These are phyloP conservation scores for Halictus quadricinctus DNA, from an alignment of 2,888 invertebrate species.

Conservation along the genomic window DNA sequence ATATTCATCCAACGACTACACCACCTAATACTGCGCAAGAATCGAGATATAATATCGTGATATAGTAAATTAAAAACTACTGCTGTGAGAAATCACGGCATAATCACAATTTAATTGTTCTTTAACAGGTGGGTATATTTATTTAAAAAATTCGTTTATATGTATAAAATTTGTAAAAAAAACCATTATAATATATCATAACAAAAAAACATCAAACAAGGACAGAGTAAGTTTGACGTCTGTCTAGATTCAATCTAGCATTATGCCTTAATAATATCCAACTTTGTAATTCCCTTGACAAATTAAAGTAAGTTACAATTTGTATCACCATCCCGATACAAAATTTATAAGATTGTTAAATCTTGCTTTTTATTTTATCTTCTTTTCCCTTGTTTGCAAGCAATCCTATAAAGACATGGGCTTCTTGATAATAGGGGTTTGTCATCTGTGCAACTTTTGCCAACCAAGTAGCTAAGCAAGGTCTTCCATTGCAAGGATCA, in stretches of 20 bases:
- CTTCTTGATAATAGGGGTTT: slow-evolving; percentile 87
- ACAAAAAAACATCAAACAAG: not conserved
- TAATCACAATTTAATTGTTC: not conserved
- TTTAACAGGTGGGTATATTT: not conserved
- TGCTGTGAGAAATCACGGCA: not conserved
- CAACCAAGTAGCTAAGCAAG: slow-evolving; percentile 87
- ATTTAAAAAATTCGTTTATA: not conserved
- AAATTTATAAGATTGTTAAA: slow-evolving; percentile 32
- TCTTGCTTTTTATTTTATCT: slow-evolving; percentile 38
- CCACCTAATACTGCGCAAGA: slow-evolving; percentile 79
- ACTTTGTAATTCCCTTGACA: not conserved
- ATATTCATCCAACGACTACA: slow-evolving; percentile 93
- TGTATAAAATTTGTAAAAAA: not conserved
- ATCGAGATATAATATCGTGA: slow-evolving; percentile 77
- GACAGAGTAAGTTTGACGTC: not conserved
- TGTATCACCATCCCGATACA: not conserved
- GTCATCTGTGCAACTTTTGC: slow-evolving; percentile 85
- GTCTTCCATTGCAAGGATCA: slow-evolving; percentile 85
- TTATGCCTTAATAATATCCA: not conserved
- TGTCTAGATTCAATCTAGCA: not conserved
- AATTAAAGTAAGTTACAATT: not conserved
- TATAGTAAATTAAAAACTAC: slow-evolving; percentile 64
- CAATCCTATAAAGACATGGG: slow-evolving; percentile 85
- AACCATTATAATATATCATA: not conserved
- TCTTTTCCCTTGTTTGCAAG: slow-evolving; percentile 79